A percentile compares a stretch with the other conserved stretches of the same genome.
These are phyloP conservation scores for Caerostris darwini DNA, from an alignment of 1,140 invertebrate species.

Conservation along the genomic window DNA sequence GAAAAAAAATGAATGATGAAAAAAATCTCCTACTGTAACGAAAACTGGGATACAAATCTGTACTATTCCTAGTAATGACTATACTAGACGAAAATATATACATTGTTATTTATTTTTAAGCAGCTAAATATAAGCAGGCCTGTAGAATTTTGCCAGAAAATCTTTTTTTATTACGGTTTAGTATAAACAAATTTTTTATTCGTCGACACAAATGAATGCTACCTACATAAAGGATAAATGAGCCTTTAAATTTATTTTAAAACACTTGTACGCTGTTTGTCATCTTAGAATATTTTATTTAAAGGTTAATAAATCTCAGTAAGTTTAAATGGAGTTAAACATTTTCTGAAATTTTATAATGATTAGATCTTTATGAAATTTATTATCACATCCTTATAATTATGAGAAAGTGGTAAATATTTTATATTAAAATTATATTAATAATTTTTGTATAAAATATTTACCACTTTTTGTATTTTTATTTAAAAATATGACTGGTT, in stretches of 20 bases:
- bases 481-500: no score
- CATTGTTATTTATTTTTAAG: conserved; percentile 64
- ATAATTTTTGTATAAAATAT: no score
- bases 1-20: neutral
- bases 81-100: conserved; percentile 12
- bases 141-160: conserved; percentile 58
- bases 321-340: neutral
- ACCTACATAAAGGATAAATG: neutral
- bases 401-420: no score
- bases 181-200: conserved; percentile 53
- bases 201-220: conserved; percentile 10
- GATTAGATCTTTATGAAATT: no score
- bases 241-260: conserved; percentile 58
- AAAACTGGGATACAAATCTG: neutral
- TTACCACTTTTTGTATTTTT: no score
- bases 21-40: neutral
- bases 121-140: conserved; percentile 36
- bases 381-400: no score
- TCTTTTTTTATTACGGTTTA: conserved; percentile 25
- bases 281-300: no score
- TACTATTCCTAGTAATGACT: neutral
- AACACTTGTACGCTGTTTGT: neutral
- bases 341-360: neutral
- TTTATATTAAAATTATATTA: no score
- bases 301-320: no score